Evolutionary conservation across 1,140 invertebrate species (phyloP).

Genomic region (Euura saliciscinereae): DNA sequence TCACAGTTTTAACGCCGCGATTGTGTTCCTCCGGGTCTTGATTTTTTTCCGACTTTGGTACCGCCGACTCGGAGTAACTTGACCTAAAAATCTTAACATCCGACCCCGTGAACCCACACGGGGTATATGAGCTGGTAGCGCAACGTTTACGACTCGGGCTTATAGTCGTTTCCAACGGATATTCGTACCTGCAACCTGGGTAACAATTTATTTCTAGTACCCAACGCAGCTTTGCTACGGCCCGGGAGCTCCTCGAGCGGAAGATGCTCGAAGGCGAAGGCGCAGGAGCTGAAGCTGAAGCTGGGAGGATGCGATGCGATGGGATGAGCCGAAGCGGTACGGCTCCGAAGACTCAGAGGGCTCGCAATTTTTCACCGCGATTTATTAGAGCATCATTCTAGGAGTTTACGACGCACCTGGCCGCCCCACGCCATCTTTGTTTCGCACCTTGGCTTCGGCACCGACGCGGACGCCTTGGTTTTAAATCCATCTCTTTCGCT

Average conservation of each 20-base stretch:
- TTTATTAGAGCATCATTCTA: conserved; percentile 7
- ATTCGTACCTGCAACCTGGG: neutral
- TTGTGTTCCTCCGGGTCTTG: too few species aligned
- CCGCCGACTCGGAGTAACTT: neutral
- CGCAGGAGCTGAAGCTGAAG: neutral
- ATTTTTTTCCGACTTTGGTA: too few species aligned
- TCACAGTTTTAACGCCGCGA: too few species aligned
- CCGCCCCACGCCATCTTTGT: neutral
- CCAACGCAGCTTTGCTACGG: neutral
- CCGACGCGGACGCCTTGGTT: conserved; percentile 17
- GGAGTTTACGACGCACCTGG: conserved; percentile 6
- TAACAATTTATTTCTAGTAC: conserved; percentile 3
- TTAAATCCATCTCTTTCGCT: neutral
- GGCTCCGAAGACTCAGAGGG: neutral
- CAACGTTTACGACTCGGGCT: neutral
- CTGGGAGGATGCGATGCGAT: neutral
- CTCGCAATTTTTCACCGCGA: conserved; percentile 6
- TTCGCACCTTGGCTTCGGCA: neutral
- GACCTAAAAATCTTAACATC: neutral
- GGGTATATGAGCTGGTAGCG: neutral
- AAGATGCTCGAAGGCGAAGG: neutral
- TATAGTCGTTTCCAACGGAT: neutral
- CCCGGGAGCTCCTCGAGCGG: neutral
- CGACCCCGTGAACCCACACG: neutral
- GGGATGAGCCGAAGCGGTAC: too few species aligned